Base-by-base conservation (phyloP, 1,140 invertebrate species). In the Rhyacophila brunnea region DNA sequence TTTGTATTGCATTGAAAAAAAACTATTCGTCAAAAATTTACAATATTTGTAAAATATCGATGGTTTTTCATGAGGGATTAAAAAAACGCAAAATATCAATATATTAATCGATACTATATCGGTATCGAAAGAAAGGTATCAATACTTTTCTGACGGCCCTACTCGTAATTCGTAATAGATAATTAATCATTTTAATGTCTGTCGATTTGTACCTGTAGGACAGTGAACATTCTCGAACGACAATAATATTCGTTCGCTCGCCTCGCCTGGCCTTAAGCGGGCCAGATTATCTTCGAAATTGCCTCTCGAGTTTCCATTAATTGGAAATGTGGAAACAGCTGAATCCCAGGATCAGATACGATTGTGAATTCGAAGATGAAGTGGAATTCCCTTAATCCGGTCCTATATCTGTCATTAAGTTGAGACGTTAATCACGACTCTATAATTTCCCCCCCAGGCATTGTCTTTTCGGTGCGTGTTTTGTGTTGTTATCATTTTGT, bases 271-370 rank as follows among this genome's bases (percentile, higher is more conserved):
- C 51, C 36, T 18, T 28, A 34, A 38, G 28, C 43, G 52, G 28
- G 46, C 34, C 23, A 55, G 46, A 55, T 55, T 55, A 55, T 55
- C 52, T 55, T 46, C 18, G 52, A 43, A 55, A 55, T 55, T 55
- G 34, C 52, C 20, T 32, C n/a, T 32, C n/a, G 42, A 38, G 52
- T 36, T 35, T 43, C 50, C 32, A 55, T 55, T 55, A 55, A 55
- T 55, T 46, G 52, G 52, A 46, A 55, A 46, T 55, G 52, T 55
- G 23, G 44, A 45, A 18, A 55, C 13, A 17, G 28, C 44, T 36
- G 13, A 23, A 15, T 43, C 32, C 43, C 11, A 32, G 43, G 52
- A 55, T 55, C 52, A 45, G 43, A 55, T 55, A 55, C 43, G 52
- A 55, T 55, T 55, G 52, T 55, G 32, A 55, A 46, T 55, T 55